Evolutionary conservation across 92 coral and sea anemone genomes (phyloP), one percentile per base, ranked within the genome.

Genomic region (Muricea muricata): DNA sequence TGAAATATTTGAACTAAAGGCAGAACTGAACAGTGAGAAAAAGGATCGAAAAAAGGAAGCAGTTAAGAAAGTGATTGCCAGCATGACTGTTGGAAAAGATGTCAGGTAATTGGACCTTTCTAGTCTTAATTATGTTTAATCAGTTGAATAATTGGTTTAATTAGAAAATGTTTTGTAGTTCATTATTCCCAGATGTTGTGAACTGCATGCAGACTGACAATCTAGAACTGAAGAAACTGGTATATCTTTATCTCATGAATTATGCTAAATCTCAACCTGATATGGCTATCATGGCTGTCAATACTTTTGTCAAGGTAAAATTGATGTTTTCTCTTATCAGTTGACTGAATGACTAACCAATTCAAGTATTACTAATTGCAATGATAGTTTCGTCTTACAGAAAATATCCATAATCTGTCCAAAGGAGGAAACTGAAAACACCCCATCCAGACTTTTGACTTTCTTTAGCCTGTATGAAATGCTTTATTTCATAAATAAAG

Each of bases 141-240:
- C n/a, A 28, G 32, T 67, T 6, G n/a, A 35, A 6, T 17, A 7
- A 2, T 80, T 73, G 76, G 11, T 48, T 21, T 48, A 6, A 52
- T 28, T 52, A 21, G 26, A 76, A 30, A 50, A 4, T 63, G 3
- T 13, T 63, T 26, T 63, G 63, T 42, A 94, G 98, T 83, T 95
- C 98, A 9, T 74, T 96, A 85, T 96, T 96, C 73, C 99, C 99
- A 18, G 99, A 96, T 88, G 99, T 96, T 65, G 99, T 96, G 0
- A 96, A 96, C 93, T 96, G 99, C 34, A 96, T 96, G 99, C 99
- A 96, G 84, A 96, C 99, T 37, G 99, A 96, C 81, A 96, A 96
- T 80, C 84, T 96, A 23, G 99, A 96, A 87, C 73, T 96, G 71
- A 96, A 96, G 93, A 96, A 96, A 75, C 87, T 96, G 55, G 99